Base-by-base conservation (phyloP, 2,888 invertebrate species). In the Gastracanthus pulcherrimus region DNA sequence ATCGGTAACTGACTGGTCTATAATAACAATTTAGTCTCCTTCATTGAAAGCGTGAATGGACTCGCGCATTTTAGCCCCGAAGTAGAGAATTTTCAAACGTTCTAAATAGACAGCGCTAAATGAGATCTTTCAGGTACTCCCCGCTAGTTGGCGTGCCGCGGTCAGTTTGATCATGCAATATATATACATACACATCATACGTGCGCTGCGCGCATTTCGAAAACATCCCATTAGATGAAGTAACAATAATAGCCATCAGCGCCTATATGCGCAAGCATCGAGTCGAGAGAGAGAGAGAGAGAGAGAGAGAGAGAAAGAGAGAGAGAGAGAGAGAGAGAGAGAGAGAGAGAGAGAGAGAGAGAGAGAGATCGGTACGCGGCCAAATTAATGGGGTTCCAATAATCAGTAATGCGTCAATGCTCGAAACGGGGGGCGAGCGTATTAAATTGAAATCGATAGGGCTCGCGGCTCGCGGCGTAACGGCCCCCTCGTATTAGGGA, bases 401-500 rank as follows among this genome's bases (percentile, higher is more conserved):
- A 71, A 81, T 72, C 38, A 64, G 80, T 58, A 58, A 64, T 29
- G 70, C 64, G 62, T 76, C 62, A 70, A 80, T 80, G 71, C 26
- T 48, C 41, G 38, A 69, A 58, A 45, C 23, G 62, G 7, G n/a
- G 60, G 13, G 26, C 13, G 34, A n/a, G 38, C 3, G 11, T 60
- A 66, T n/a, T 77, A 55, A 81, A 81, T 72, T 81, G 74, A 77
- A 81, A 81, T 76, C 76, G 72, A 66, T 81, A 76, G 58, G 7
- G 38, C 26, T 31, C 60, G 45, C 23, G 11, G 16, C 29, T 1
- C 36, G 34, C 16, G 38, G 16, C 13, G 16, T 66, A 26, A 55
- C n/a, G 26, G 11, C 9, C 51, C 60, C 69, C 5, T 36, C 60
- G 67, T 74, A 80, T 80, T 69, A 70, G 70, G 45, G 41, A 70